Evolutionary conservation across 2,797 vertebrate genomes (phyloP), one percentile per base, ranked within the genome.

Genomic region (Acanthopagrus latus): DNA sequence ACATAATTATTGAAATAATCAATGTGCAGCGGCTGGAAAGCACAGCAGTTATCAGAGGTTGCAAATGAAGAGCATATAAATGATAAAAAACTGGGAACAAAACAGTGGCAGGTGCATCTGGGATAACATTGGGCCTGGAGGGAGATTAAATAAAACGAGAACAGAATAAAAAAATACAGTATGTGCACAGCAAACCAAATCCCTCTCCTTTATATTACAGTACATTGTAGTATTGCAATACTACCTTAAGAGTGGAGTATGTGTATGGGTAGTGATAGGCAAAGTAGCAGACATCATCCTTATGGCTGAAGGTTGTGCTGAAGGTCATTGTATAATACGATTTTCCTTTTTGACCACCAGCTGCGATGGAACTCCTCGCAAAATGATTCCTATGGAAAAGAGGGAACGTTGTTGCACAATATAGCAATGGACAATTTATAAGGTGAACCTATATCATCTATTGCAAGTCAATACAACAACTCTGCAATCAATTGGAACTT

Each of bases 241-340:
- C 2, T 90, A 99, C 98, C 97, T 98, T 98, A 64, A 99, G 96
- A 73, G 97, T 96, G 46, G 98, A 99, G 75, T 97, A 99, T 0
- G 98, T 99, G 64, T 99, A 99, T 0, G 98, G 98, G 87, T 98
- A 99, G 92, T 99, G 98, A 87, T 99, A 99, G 83, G 98, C 97
- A 87, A 99, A 99, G 92, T 99, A 99, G 92, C 98, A 99, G 86
- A 99, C 97, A 67, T 99, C 98, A 78, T 98, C 97, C 93, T 97
- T 99, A 85, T 99, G 97, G 47, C 95, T 95, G 90, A 99, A 99
- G 91, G 33, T 95, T 81, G 96, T 92, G 59, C 96, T 99, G 93
- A 99, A 99, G 27, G 97, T 98, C 94, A 98, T 93, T 4, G 97
- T 97, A 74, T 98, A 99, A 66, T 99, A 99, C 2, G 98, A 99